Conservation (phyloP, 2,888 invertebrate genomes). For the Acanthopleura granulata region DNA sequence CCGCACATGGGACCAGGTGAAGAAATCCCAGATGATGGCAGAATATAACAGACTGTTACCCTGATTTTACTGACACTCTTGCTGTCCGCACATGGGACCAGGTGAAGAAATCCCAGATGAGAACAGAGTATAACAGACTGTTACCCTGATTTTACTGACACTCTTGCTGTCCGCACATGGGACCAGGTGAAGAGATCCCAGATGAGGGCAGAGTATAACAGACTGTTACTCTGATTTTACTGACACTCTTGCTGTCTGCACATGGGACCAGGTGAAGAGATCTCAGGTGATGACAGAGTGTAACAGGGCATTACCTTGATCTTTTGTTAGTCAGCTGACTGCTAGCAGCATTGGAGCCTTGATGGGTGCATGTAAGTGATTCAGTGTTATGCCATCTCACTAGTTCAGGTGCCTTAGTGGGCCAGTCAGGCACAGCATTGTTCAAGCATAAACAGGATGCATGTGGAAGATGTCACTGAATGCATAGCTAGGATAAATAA, state of each 20-base stretch:
- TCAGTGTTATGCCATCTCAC: too few relatives aligned
- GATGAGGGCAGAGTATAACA: conserved; percentile 85
- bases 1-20: conserved; percentile 87
- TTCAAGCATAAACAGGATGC: too few relatives aligned
- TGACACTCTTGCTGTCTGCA: conserved; percentile 73
- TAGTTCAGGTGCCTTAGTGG: too few relatives aligned
- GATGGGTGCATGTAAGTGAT: too few relatives aligned
- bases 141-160: conserved; percentile 73
- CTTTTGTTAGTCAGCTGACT: too few relatives aligned
- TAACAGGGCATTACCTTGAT: conserved; percentile 80
- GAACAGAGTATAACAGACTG: conserved; percentile 86
- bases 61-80: conserved; percentile 71
- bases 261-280: conserved; percentile 88
- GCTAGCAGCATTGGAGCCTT: too few relatives aligned
- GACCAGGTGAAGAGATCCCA: conserved; percentile 87
- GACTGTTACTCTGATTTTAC: conserved; percentile 73
- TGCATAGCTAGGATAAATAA: too few relatives aligned
- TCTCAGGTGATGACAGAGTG: conserved; percentile 88
- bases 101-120: conserved; percentile 85
- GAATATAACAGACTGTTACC: conserved; percentile 87
- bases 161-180: conserved; percentile 84
- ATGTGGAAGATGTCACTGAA: too few relatives aligned
- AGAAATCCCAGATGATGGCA: conserved; percentile 85
- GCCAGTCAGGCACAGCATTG: too few relatives aligned
- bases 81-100: conserved; percentile 77